Conservation (phyloP, 2,797 vertebrate genomes). For the Muraenolepis orangiensis region DNA sequence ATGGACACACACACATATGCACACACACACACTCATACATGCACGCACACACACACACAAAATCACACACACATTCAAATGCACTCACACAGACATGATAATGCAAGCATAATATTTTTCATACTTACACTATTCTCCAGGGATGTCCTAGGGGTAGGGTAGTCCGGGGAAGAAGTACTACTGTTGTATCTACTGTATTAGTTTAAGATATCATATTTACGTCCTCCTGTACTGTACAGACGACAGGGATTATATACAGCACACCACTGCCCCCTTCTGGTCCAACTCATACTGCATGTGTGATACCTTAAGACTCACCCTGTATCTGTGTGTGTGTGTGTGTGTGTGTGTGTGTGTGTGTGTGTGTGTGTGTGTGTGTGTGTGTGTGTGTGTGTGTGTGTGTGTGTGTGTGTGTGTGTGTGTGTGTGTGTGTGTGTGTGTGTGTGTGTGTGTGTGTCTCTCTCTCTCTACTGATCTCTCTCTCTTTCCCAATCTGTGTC, state of each 20-base stretch:
- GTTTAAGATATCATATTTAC: not conserved
- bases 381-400: too few relatives aligned
- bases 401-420: too few relatives aligned
- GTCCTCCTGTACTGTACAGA: not conserved
- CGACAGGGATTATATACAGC: not conserved
- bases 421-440: too few relatives aligned
- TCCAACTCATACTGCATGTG: not conserved
- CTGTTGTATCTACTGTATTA: not conserved
- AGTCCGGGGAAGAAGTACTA: not conserved
- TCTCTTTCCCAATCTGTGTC: too few relatives aligned
- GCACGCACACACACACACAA: not conserved
- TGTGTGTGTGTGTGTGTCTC: too few relatives aligned
- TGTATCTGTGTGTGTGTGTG: too few relatives aligned
- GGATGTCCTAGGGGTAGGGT: not conserved
- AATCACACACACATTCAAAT: not conserved
- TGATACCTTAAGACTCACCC: too few relatives aligned
- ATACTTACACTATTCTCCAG: not conserved
- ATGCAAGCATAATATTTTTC: not conserved
- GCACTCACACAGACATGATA: not conserved
- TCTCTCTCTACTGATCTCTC: too few relatives aligned
- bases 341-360: too few relatives aligned
- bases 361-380: too few relatives aligned
- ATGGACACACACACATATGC: not conserved
- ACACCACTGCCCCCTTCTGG: not conserved
- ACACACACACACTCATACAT: not conserved